Evolutionary conservation across 1,140 invertebrate species (phyloP).

Genomic region (Hormaphis cornu): DNA sequence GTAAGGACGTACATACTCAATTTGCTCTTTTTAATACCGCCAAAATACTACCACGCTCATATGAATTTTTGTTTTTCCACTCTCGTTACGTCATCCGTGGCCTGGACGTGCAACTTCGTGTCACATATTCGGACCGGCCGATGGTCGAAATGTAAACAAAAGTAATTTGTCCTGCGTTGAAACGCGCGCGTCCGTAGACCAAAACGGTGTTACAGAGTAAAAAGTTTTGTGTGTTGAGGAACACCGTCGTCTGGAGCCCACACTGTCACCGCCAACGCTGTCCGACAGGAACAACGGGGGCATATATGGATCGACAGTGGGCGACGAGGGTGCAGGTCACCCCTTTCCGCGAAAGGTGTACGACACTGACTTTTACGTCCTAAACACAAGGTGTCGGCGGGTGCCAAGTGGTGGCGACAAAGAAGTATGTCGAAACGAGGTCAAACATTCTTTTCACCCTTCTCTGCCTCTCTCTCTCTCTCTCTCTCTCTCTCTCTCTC

Average conservation of each 20-base stretch:
- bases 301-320: background rate
- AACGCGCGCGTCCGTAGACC: background rate
- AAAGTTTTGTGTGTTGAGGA: background rate
- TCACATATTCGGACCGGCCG: too few relatives aligned
- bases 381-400: background rate
- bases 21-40: too few relatives aligned
- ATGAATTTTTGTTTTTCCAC: too few relatives aligned
- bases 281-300: background rate
- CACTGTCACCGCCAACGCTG: background rate
- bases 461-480: background rate
- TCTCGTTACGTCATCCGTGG: too few relatives aligned
- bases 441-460: too few relatives aligned
- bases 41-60: too few relatives aligned
- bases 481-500: background rate
- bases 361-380: background rate
- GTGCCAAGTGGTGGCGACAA: background rate
- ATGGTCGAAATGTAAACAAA: background rate
- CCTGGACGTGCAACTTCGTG: too few relatives aligned
- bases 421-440: too few relatives aligned
- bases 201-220: background rate
- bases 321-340: background rate
- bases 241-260: too few relatives aligned
- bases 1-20: too few relatives aligned
- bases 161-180: conserved; percentile 5
- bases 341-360: background rate